These are phyloP conservation scores for Sinotaia quadrata DNA, from an alignment of 2,888 invertebrate species.

Conservation along the genomic window DNA sequence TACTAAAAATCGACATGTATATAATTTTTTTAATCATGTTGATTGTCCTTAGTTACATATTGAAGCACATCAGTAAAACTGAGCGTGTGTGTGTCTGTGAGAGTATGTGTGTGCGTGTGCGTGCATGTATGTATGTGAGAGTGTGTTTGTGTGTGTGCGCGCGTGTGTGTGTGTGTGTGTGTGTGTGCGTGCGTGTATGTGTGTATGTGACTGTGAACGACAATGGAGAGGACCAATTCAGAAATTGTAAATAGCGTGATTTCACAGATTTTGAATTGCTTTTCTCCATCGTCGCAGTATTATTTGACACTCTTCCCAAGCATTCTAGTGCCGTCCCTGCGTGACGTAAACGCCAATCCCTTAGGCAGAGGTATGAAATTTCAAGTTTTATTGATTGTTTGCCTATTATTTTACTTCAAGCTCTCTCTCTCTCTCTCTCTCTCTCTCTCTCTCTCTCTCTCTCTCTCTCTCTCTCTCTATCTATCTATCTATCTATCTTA, in stretches of 20 bases:
- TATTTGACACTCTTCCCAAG: too few species aligned
- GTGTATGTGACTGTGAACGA: background rate
- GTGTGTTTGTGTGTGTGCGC: background rate
- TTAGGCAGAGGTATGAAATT: too few species aligned
- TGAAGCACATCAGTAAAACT: too few species aligned
- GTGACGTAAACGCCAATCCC: too few species aligned
- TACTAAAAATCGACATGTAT: too few species aligned
- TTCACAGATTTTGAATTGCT: background rate
- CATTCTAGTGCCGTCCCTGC: too few species aligned
- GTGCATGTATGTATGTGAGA: too few species aligned
- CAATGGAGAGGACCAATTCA: background rate
- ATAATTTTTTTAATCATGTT: too few species aligned
- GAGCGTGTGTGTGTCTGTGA: background rate
- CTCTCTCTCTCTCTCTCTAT: too few species aligned
- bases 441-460: conserved; percentile 4
- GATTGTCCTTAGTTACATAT: too few species aligned
- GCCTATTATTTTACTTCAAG: background rate
- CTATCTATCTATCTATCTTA: too few species aligned
- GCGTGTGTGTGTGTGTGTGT: conserved; percentile 10
- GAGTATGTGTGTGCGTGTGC: background rate
- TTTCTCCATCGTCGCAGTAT: background rate
- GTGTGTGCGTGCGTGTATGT: conserved; percentile 5
- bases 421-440: background rate
- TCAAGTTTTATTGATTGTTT: too few species aligned
- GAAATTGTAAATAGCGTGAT: background rate